These are phyloP conservation scores for Macrostomum lignano DNA, from an alignment of 1,140 invertebrate species.

Conservation along the genomic window DNA sequence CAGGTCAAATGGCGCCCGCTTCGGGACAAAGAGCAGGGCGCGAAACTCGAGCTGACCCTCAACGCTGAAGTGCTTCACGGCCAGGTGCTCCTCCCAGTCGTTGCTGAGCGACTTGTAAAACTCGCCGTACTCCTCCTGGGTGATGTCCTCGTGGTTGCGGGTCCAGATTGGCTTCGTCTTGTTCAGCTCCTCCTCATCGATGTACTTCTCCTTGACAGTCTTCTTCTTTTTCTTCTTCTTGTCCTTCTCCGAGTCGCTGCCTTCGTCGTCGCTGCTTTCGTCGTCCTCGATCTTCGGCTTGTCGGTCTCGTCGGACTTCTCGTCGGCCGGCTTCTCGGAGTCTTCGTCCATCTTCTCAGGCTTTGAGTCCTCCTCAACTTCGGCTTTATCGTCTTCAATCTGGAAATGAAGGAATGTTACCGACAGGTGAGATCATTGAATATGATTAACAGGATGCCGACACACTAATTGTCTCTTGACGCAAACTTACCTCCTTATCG, in stretches of 20 bases:
- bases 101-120: conserved; percentile 95
- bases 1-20: conserved; percentile 76
- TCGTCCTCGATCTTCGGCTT: conserved; percentile 63
- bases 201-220: conserved; percentile 86
- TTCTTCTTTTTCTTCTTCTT: conserved; percentile 45
- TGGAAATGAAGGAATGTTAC: too few relatives aligned
- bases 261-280: too few relatives aligned
- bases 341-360: too few relatives aligned
- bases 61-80: conserved; percentile 91
- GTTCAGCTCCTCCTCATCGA: conserved; percentile 89
- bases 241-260: conserved; percentile 40
- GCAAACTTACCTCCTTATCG: conserved; percentile 68
- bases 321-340: conserved; percentile 20
- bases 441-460: too few relatives aligned
- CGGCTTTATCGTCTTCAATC: conserved; percentile 31
- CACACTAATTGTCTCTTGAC: too few relatives aligned
- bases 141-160: conserved; percentile 81
- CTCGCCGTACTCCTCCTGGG: conserved; percentile 85
- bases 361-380: too few relatives aligned
- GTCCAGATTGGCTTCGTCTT: conserved; percentile 98
- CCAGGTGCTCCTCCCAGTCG: conserved; percentile 94
- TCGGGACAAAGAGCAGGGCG: conserved; percentile 69
- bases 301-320: conserved; percentile 30
- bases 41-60: conserved; percentile 92
- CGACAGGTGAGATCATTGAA: too few relatives aligned